Base-by-base conservation (phyloP, 2,888 invertebrate species). In the Machimus rusticus region DNA sequence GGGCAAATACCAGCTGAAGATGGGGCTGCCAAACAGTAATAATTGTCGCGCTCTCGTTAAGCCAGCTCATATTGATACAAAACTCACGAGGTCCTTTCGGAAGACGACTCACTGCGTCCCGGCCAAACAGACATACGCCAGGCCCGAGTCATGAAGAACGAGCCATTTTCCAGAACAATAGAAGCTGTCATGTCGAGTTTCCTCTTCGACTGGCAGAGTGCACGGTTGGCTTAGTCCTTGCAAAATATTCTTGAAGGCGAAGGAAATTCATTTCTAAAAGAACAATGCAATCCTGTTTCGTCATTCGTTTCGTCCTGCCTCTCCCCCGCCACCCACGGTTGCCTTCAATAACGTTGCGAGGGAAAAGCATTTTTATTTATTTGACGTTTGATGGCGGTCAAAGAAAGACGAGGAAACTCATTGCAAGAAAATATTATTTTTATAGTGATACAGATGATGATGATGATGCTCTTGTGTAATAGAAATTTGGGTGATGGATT, bases 221-320 rank as follows among this genome's bases (percentile, higher is more conserved):
- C 86, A 86, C 77, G 86, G 86, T 86, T 86, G 55, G 77, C 19
- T 86, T 86, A 74, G 37, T 86, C 46, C 37, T 77, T 34, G 39
- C 51, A 23, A 77, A 55, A 74, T 55, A 39, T 31, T 31, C 77
- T 77, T 23, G 19, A 86, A 77, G 86, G 19, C 77, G 77, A 77
- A 86, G 86, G 86, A 86, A 86, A 86, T 86, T 86, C 86, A 86
- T 86, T 86, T 86, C 86, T 76, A 39, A 86, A 77, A 77, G 77
- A 86, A 77, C 86, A 76, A 77, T 77, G 74, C 86, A 86, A 77
- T 77, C 86, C 34, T 86, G 55, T 76, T 74, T 77, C 86, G 77
- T 77, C 86, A 74, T 85, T 66, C 51, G 16, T 5, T 5, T 46
- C 46, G 43, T 12, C 31, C 43, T 12, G 39, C 23, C 46, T 5